Evolutionary conservation across 2,113 vertebrate species (phyloP).

Genomic region (Serilophus lunatus): DNA sequence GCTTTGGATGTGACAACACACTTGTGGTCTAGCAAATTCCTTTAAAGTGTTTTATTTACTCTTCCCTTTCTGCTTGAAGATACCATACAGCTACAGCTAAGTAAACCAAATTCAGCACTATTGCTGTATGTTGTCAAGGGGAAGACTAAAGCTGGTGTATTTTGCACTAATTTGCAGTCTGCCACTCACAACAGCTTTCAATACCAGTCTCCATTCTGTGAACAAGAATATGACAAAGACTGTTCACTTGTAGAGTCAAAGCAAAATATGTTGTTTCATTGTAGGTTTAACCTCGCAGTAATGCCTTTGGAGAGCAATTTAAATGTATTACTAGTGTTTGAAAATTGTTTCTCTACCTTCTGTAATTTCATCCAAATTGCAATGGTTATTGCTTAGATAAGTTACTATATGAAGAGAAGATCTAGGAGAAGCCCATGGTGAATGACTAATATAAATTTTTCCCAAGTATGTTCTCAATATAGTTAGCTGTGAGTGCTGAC

Average conservation of each 20-base stretch:
- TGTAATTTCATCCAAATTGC: neutral
- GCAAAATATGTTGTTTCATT: neutral
- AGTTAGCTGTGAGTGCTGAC: neutral
- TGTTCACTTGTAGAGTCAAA: neutral
- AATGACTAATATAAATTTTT: neutral
- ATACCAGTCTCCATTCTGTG: neutral
- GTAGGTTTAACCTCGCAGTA: neutral
- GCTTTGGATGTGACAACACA: neutral
- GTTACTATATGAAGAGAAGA: neutral
- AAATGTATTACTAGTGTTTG: neutral
- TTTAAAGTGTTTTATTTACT: neutral
- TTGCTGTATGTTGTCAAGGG: neutral
- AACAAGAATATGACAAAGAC: neutral
- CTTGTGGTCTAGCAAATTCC: neutral
- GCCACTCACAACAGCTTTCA: neutral
- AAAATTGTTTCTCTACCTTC: neutral
- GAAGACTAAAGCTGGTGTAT: neutral
- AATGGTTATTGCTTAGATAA: neutral
- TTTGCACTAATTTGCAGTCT: neutral
- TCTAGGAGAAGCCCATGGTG: neutral
- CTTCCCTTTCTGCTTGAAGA: neutral
- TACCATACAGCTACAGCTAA: neutral
- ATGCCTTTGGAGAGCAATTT: neutral
- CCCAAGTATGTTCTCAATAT: neutral
- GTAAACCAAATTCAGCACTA: neutral